Conservation (phyloP, 2,888 invertebrate genomes). For the Congeria kusceri region DNA sequence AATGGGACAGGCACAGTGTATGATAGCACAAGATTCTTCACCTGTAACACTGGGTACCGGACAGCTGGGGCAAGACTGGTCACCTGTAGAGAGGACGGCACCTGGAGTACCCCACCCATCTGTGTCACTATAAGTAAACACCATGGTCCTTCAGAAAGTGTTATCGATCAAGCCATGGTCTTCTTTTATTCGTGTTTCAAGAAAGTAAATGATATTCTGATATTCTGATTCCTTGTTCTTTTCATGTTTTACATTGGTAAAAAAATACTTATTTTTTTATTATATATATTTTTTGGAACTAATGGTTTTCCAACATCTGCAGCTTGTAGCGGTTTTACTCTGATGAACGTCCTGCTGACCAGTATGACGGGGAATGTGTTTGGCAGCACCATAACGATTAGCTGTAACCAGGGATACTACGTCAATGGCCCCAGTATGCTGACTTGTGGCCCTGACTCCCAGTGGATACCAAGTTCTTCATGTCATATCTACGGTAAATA, state of each 20-base stretch:
- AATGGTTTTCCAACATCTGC: too few species aligned
- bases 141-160: too few species aligned
- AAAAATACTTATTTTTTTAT: too few species aligned
- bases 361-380: neutral
- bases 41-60: constrained; percentile 21
- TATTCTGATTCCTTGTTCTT: too few species aligned
- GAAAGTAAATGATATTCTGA: too few species aligned
- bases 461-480: neutral
- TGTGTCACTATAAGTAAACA: constrained; percentile 12
- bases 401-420: constrained; percentile 1
- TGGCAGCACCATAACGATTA: neutral
- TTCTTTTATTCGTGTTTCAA: too few species aligned
- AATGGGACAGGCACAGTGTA: constrained; percentile 2
- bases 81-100: constrained; percentile 15
- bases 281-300: too few species aligned
- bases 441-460: neutral
- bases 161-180: too few species aligned
- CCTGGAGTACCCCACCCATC: constrained; percentile 12
- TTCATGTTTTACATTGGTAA: too few species aligned
- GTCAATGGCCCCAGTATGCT: neutral
- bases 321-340: neutral
- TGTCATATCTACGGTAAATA: too few species aligned
- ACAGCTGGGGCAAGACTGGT: neutral
- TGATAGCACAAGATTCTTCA: constrained; percentile 14
- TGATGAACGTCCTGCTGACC: neutral